Conservation (phyloP, 2,113 vertebrate species). For the Stigmatopora nigra region DNA sequence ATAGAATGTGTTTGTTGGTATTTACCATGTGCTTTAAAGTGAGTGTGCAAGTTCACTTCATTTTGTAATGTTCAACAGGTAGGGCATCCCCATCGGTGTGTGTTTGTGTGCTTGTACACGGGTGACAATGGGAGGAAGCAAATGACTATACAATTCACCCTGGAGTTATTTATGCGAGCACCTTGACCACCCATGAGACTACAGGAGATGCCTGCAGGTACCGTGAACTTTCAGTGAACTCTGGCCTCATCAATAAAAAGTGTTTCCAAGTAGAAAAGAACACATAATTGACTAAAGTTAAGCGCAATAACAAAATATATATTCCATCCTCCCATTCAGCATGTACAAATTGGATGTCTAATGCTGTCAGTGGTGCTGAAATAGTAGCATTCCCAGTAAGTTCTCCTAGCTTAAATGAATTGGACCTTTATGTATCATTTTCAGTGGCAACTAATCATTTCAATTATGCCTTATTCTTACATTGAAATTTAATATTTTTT, state of each 20-base stretch:
- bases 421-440: too few relatives aligned
- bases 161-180: conserved; percentile 25
- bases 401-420: too few relatives aligned
- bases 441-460: too few relatives aligned
- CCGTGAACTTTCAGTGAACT: conserved; percentile 47
- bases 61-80: conserved; percentile 10
- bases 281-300: too few relatives aligned
- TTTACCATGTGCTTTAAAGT: conserved; percentile 13
- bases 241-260: conserved; percentile 4
- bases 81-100: neutral
- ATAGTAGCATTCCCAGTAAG: too few relatives aligned
- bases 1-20: conserved; percentile 29
- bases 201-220: conserved; percentile 45
- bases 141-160: conserved; percentile 26
- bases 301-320: too few relatives aligned
- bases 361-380: too few relatives aligned
- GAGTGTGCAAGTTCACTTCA: neutral
- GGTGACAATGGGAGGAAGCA: conserved; percentile 11
- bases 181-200: conserved; percentile 37
- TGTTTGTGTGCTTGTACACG: conserved; percentile 10
- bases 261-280: neutral
- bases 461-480: too few relatives aligned
- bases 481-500: too few relatives aligned
- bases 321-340: too few relatives aligned
- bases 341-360: too few relatives aligned